Evolutionary conservation across 2,113 vertebrate species (phyloP).

Genomic region (Clarias batrachus): DNA sequence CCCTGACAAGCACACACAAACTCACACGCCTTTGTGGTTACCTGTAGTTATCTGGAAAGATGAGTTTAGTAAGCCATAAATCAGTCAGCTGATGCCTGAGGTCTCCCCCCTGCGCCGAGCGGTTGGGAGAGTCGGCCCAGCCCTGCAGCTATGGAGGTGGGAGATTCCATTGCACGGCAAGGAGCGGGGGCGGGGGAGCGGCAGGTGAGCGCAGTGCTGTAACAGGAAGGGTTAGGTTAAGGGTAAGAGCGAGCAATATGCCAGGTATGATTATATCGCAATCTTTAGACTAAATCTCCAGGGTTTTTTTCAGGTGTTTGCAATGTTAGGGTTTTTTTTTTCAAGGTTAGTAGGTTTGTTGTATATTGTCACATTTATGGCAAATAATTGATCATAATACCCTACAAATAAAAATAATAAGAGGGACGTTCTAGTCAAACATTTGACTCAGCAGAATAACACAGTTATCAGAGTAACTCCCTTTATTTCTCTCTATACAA

Average conservation of each 20-base stretch:
- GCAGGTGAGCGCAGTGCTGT: conserved; percentile 54
- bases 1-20: conserved; percentile 65
- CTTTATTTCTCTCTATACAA: too few species aligned
- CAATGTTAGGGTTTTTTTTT: too few species aligned
- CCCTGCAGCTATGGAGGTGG: conserved; percentile 71
- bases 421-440: too few species aligned
- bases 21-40: conserved; percentile 70
- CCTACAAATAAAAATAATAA: too few species aligned
- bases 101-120: conserved; percentile 45
- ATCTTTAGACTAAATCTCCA: not conserved
- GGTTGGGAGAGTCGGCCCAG: conserved; percentile 68
- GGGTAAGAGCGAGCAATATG: conserved; percentile 44
- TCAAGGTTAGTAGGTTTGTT: not conserved
- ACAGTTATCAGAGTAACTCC: too few species aligned
- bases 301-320: not conserved
- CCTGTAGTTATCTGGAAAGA: conserved; percentile 66
- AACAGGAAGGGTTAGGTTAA: conserved; percentile 57
- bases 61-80: conserved; percentile 76
- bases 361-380: not conserved
- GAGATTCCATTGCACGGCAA: conserved; percentile 59
- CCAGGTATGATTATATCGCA: not conserved
- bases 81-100: conserved; percentile 68
- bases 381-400: not conserved
- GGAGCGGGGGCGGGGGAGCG: conserved; percentile 63
- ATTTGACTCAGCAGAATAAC: too few species aligned